A percentile compares a stretch with the other conserved stretches of the same genome.
phyloP scores from a whole-genome alignment of 2,113 vertebrate species.

The Galemys pyrenaicus region DNA sequence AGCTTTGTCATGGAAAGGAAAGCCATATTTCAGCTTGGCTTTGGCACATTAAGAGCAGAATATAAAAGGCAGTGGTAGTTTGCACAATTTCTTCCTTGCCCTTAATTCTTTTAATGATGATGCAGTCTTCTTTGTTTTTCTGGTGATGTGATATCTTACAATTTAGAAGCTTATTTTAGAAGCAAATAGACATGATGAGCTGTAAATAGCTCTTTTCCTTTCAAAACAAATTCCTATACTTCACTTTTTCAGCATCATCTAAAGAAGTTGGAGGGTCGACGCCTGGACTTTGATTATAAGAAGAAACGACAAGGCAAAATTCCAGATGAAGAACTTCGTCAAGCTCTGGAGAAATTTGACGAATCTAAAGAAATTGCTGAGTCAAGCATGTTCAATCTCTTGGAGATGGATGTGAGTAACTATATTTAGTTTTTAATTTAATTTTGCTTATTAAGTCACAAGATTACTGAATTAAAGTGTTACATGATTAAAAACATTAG shows the following conservation, averaged over 20 bases:
- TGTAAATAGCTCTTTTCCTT: background rate
- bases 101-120: background rate
- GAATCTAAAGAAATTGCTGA: constrained; percentile 98
- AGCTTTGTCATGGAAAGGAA: background rate
- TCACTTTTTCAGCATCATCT: constrained; percentile 93
- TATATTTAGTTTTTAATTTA: constrained; percentile 26
- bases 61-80: background rate
- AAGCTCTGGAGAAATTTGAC: constrained; percentile 98
- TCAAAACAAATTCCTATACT: background rate
- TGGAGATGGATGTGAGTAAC: constrained; percentile 97
- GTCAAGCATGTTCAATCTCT: constrained; percentile 98
- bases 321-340: constrained; percentile 95
- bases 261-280: constrained; percentile 97
- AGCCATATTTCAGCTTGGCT: background rate
- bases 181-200: background rate
- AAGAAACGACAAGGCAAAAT: constrained; percentile 98
- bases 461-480: background rate
- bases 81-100: background rate
- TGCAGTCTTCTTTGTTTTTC: background rate
- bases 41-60: background rate
- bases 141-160: background rate
- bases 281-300: constrained; percentile 99
- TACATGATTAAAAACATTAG: background rate
- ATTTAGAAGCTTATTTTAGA: background rate
- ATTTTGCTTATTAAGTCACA: background rate